A percentile compares a stretch with the other conserved stretches of the same genome.
Evolutionary conservation across 2,113 vertebrate genomes (phyloP).

Genomic region (Phainopepla nitens): DNA sequence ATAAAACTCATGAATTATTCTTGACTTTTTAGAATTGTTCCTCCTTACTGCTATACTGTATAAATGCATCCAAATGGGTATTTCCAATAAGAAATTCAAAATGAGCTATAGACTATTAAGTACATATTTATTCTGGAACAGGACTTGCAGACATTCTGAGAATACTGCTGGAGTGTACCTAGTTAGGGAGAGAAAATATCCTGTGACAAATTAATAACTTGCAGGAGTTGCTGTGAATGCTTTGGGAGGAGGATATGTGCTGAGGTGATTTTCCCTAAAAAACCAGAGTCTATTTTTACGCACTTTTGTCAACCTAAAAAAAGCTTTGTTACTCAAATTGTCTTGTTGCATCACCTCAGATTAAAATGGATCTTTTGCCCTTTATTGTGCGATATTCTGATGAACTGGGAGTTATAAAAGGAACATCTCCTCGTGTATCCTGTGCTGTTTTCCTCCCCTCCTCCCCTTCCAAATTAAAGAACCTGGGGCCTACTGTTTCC

Average conservation of each 20-base stretch:
- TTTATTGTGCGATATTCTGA: not conserved
- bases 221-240: not conserved
- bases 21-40: not conserved
- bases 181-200: not conserved
- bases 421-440: not conserved
- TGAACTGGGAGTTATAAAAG: not conserved
- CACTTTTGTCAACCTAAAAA: not conserved
- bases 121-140: not conserved
- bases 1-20: not conserved
- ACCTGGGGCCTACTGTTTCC: not conserved
- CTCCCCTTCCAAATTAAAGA: not conserved
- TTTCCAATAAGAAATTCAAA: not conserved
- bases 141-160: not conserved
- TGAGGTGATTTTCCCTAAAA: not conserved
- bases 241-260: not conserved
- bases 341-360: not conserved
- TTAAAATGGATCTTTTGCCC: conserved; percentile 10
- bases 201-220: not conserved
- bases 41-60: not conserved
- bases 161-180: not conserved
- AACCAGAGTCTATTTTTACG: not conserved
- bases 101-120: not conserved
- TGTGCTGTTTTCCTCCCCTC: not conserved
- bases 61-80: not conserved
- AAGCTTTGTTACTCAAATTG: not conserved